Conservation (phyloP, 1,140 invertebrate genomes). For the Euura saliciscinereae region DNA sequence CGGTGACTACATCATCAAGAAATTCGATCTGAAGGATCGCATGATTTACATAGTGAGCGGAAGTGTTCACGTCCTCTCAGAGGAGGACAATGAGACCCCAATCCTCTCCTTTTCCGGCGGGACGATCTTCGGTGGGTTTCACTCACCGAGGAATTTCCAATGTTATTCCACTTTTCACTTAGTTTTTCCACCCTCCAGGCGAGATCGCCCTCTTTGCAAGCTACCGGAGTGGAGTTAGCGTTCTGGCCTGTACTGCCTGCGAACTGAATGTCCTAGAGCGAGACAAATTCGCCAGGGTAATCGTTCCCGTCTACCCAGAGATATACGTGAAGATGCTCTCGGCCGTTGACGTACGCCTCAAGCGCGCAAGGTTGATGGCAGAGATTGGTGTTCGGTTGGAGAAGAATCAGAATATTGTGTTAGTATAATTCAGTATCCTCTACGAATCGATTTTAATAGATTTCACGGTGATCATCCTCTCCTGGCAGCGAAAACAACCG, state of each 20-base stretch:
- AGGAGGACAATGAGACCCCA: constrained; percentile 30
- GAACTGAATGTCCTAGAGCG: background rate
- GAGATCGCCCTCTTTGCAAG: background rate
- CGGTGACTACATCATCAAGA: constrained; percentile 23
- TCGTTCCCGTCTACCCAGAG: background rate
- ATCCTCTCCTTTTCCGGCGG: constrained; percentile 28
- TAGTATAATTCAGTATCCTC: background rate
- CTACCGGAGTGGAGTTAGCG: constrained; percentile 1
- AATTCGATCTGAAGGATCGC: constrained; percentile 22
- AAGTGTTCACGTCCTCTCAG: constrained; percentile 28
- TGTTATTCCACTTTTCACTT: no score
- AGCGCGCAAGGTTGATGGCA: background rate
- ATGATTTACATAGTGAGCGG: constrained; percentile 27
- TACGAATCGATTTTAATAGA: background rate
- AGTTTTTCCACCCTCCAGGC: background rate
- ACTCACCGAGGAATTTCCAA: no score
- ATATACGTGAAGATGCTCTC: background rate
- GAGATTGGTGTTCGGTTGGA: background rate
- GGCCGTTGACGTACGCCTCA: background rate
- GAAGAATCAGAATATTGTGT: constrained; percentile 7
- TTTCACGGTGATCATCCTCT: background rate
- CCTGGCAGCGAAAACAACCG: background rate
- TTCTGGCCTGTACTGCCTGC: constrained; percentile 2
- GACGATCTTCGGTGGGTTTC: constrained; percentile 23
- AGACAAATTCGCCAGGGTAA: constrained; percentile 1